A percentile compares a stretch with the other conserved stretches of the same genome.
Conservation (phyloP, 2,113 vertebrate genomes). For the Odontesthes bonariensis region DNA sequence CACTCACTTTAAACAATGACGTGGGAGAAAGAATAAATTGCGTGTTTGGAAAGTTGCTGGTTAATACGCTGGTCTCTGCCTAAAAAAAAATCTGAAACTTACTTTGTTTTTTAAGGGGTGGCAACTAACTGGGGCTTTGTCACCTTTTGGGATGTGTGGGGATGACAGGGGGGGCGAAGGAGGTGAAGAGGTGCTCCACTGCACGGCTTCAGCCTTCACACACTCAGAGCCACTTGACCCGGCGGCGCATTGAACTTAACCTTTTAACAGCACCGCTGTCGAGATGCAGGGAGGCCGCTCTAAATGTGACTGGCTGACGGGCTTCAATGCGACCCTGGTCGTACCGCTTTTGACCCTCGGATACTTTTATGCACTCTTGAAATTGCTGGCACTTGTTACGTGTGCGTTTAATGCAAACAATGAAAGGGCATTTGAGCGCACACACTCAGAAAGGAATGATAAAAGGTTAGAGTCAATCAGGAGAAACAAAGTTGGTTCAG, state of each 20-base stretch:
- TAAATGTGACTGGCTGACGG: slow-evolving; percentile 34
- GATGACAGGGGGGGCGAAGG: slow-evolving; percentile 1
- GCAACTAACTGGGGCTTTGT: slow-evolving; percentile 15
- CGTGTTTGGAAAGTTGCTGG: slow-evolving; percentile 22
- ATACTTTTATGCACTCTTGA: slow-evolving; percentile 31
- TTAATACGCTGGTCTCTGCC: not conserved
- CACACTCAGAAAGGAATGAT: not conserved
- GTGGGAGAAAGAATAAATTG: slow-evolving; percentile 11
- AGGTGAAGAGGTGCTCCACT: slow-evolving; percentile 73
- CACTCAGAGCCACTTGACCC: slow-evolving; percentile 72
- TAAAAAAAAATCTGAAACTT: slow-evolving; percentile 18
- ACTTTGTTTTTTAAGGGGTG: slow-evolving; percentile 29
- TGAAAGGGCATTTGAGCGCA: slow-evolving; percentile 6
- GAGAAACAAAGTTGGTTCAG: slow-evolving; percentile 9
- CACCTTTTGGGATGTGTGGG: slow-evolving; percentile 19
- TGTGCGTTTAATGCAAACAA: slow-evolving; percentile 33
- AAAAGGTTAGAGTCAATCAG: slow-evolving; percentile 8
- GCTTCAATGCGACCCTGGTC: slow-evolving; percentile 47
- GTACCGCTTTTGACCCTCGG: slow-evolving; percentile 22
- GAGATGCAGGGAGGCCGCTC: slow-evolving; percentile 30
- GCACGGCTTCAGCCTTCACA: slow-evolving; percentile 47
- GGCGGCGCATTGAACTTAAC: slow-evolving; percentile 50
- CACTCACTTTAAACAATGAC: slow-evolving; percentile 1
- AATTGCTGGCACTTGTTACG: slow-evolving; percentile 28
- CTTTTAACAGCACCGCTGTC: slow-evolving; percentile 33